Base-by-base conservation (phyloP, 2,888 invertebrate species). In the Trissolcus brochymenae region DNA sequence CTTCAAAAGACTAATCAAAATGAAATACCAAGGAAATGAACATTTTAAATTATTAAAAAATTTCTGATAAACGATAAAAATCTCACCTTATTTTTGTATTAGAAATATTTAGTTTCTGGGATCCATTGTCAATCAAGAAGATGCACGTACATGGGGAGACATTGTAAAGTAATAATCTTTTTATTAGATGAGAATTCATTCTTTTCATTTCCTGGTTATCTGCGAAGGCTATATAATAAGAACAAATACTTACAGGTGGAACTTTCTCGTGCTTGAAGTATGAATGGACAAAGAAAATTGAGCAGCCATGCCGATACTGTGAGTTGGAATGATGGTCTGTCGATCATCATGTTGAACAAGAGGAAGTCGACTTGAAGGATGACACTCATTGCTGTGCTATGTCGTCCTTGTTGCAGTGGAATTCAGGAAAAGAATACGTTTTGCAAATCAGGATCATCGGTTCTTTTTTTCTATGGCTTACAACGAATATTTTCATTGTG, bases 361-460 rank as follows among this genome's bases (percentile, higher is more conserved):
- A 73, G 78, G 81, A 81, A 75, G 68, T 25, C 64, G 79, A 65
- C 53, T 67, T 79, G 82, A 83, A 84, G 83, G 83, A 85, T 84
- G 83, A 80, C 71, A 76, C 76, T 80, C 76, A 80, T 79, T 79
- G 71, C 75, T 80, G 66, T 59, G 76, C 76, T 74, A 78, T 76
- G 71, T 65, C 79, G 84, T 84, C 86, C 87, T 86, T 84, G 86
- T 80, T 43, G 76, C 55, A 61, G 17, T 75, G 84, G 87, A 86
- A 87, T 87, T 82, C 85, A 82, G 87, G 84, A 87, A 87, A 84
- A 79, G 46, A 57, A 73, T 64, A 66, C 62, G 49, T 35, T 35
- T 62, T 50, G 70, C 61, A 55, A 79, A 51, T 57, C 64, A 56
- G 57, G 68, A 76, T 68, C 62, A 79, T 66, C 61, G 3, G 50